Conservation (phyloP, 2,888 invertebrate genomes). For the Gasteruption jaculator region DNA sequence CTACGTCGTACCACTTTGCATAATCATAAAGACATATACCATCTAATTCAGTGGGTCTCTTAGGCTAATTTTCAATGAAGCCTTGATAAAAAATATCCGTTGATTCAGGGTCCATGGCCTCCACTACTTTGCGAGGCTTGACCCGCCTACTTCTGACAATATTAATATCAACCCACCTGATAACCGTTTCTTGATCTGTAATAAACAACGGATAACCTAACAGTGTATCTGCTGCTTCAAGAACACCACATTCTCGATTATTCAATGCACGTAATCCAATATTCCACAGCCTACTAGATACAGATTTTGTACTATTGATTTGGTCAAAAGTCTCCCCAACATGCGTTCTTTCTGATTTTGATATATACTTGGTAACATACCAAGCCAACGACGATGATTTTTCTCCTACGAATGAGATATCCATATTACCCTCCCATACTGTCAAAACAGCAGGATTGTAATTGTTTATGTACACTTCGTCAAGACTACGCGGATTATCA, state of each 20-base stretch:
- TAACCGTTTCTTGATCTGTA: constrained; percentile 35
- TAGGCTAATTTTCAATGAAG: constrained; percentile 31
- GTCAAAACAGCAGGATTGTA: constrained; percentile 31
- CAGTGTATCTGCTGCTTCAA: constrained; percentile 23
- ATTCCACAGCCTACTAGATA: constrained; percentile 31
- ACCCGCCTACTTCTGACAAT: constrained; percentile 27
- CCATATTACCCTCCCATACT: constrained; percentile 33
- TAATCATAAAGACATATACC: constrained; percentile 21
- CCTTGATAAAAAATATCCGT: constrained; percentile 31
- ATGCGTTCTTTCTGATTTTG: constrained; percentile 32
- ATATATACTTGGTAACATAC: constrained; percentile 35
- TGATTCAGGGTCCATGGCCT: constrained; percentile 26
- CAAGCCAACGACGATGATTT: constrained; percentile 30
- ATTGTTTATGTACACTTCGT: constrained; percentile 29
- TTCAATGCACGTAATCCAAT: constrained; percentile 28
- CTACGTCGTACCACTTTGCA: constrained; percentile 20
- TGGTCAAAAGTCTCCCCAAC: constrained; percentile 22
- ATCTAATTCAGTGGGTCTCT: constrained; percentile 27
- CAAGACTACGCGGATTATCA: constrained; percentile 28
- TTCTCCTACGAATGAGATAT: constrained; percentile 31
- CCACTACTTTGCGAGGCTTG: constrained; percentile 28
- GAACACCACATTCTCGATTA: constrained; percentile 27
- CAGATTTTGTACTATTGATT: constrained; percentile 33
- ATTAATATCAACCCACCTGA: constrained; percentile 34
- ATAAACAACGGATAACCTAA: constrained; percentile 31